Evolutionary conservation across 1,140 invertebrate species (phyloP), one percentile per base, ranked within the genome.

Genomic region (Pogonomyrmex barbatus): DNA sequence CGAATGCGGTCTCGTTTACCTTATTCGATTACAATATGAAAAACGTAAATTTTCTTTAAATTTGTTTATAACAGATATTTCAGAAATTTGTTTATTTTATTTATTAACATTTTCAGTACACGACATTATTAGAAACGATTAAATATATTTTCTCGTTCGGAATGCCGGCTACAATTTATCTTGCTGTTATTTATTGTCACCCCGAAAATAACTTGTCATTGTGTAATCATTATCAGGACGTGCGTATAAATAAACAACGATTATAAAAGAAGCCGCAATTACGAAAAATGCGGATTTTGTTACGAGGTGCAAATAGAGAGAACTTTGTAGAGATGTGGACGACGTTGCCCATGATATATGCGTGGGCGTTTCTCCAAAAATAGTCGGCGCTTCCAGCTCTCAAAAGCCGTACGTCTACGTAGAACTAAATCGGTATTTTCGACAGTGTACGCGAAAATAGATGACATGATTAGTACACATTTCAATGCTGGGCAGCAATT

Each of bases 281-380:
- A 24, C n/a, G 14, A 68, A 79, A 68, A 54, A 79, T 54, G 6
- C 14, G 30, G 24, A 45, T 65, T 65, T 45, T 17, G 39, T 47
- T 36, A n/a, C 58, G 10, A 65, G 60, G 2, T 65, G n/a, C 63
- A 68, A 54, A 81, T 42, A 70, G 39, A 68, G 65, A 78, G 70
- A 75, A 88, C 63, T 68, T 79, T 58, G 30, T 8, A 60, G 70
- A 60, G 60, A 88, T 47, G 70, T 36, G 58, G n/a, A 75, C 76
- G 88, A 77, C 56, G 54, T 12, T 47, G 14, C 10, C 33, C n/a
- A 54, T 54, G 79, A 68, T 5, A 58, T 56, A 30, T 54, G 65
- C 67, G 92, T 92, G 85, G 89, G 90, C 68, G 92, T 90, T 89
- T 85, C 54, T 85, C 76, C 84, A 87, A 92, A 92, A 93, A 92